Conservation (phyloP, 1,140 invertebrate species). For the Trichonephila clavipes region DNA sequence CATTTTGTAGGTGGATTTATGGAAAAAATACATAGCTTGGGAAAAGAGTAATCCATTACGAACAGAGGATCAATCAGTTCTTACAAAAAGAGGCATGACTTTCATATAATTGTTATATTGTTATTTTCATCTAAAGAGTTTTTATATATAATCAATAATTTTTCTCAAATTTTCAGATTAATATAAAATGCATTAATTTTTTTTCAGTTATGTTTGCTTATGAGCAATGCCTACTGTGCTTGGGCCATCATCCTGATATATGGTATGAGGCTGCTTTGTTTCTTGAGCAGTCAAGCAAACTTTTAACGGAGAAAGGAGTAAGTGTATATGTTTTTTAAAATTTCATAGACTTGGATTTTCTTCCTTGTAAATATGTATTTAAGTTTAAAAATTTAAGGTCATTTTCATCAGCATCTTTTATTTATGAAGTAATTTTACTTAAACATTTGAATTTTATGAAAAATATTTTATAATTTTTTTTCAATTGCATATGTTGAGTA, state of each 20-base stretch:
- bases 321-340: slow-evolving; percentile 78
- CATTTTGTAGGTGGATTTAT: slow-evolving; percentile 91
- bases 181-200: neutral
- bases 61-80: slow-evolving; percentile 95
- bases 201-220: slow-evolving; percentile 97
- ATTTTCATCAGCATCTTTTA: no score
- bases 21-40: slow-evolving; percentile 99
- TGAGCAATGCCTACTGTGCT: slow-evolving; percentile 97
- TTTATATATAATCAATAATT: no score
- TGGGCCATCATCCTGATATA: slow-evolving; percentile 98
- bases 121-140: neutral
- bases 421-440: no score
- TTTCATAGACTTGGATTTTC: no score
- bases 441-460: no score
- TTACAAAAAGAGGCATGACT: slow-evolving; percentile 88
- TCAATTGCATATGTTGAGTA: no score
- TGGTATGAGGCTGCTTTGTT: slow-evolving; percentile 99
- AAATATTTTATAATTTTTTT: no score
- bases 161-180: neutral
- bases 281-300: slow-evolving; percentile 95
- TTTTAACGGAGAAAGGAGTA: slow-evolving; percentile 96
- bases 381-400: no score
- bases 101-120: neutral
- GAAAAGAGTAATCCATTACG: slow-evolving; percentile 97
- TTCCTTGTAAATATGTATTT: no score